These are phyloP conservation scores for Pelagia noctiluca DNA, from an alignment of 30 jellyfish, hydroid and myxozoan species.

Conservation along the genomic window DNA sequence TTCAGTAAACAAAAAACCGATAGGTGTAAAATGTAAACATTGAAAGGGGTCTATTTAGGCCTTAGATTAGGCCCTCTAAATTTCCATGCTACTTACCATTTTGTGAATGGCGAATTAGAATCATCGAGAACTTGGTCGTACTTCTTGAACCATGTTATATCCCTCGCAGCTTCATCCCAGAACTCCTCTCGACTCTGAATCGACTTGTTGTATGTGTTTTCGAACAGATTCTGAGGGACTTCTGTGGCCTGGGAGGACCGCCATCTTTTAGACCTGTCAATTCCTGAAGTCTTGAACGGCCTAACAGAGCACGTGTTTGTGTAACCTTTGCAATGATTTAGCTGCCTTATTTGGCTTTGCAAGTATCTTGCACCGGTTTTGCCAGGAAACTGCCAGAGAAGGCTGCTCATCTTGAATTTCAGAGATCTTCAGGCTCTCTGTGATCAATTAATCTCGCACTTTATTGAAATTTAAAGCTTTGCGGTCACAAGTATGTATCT, in stretches of 20 bases:
- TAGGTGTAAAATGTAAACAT: neutral
- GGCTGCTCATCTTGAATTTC: too few species aligned
- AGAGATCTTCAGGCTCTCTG: too few species aligned
- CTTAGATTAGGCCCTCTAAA: neutral
- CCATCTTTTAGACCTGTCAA: neutral
- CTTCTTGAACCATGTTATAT: slow-evolving; percentile 74
- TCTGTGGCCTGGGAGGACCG: neutral
- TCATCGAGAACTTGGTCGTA: slow-evolving; percentile 78
- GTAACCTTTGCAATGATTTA: slow-evolving; percentile 15
- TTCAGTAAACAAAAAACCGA: neutral
- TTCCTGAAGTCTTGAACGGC: neutral
- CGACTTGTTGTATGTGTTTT: slow-evolving; percentile 56
- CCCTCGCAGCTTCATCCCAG: slow-evolving; percentile 85
- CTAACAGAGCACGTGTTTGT: neutral
- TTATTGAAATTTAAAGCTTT: too few species aligned
- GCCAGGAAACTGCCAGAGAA: too few species aligned
- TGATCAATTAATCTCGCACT: too few species aligned
- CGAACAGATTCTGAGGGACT: slow-evolving; percentile 19
- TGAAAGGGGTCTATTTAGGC: neutral
- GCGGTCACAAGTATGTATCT: too few species aligned
- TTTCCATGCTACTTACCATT: slow-evolving; percentile 60
- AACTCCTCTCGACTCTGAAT: slow-evolving; percentile 82
- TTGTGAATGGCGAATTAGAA: slow-evolving; percentile 82
- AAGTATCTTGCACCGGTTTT: neutral
- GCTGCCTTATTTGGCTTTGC: slow-evolving; percentile 37